A percentile compares a stretch with the other conserved stretches of the same genome.
Conservation (phyloP, 2,888 invertebrate genomes). For the Atrina japonica region DNA sequence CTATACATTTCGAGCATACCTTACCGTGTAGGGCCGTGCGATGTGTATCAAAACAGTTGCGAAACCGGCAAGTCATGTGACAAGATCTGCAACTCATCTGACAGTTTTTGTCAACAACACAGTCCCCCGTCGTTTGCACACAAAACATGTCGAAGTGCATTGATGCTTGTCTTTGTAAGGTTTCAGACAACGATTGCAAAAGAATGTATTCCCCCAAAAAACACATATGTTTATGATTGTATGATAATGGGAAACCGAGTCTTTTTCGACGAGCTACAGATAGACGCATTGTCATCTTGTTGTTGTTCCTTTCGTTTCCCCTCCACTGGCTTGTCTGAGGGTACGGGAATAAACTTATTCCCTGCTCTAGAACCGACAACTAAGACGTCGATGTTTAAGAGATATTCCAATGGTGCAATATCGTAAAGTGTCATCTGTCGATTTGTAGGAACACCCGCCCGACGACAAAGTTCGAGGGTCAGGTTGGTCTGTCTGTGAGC, state of each 20-base stretch:
- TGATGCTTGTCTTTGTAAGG: constrained; percentile 30
- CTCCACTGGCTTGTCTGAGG: background rate
- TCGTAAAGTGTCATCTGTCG: background rate
- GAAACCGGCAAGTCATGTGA: too few species aligned
- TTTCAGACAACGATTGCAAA: constrained; percentile 39
- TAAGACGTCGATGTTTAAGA: constrained; percentile 7
- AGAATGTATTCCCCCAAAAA: constrained; percentile 21
- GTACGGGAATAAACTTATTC: constrained; percentile 14
- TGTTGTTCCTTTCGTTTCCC: background rate
- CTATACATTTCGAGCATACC: constrained; percentile 19
- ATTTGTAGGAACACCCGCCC: background rate
- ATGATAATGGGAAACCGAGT: constrained; percentile 20
- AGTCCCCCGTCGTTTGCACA: constrained; percentile 20
- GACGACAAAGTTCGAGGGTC: background rate
- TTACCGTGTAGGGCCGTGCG: background rate
- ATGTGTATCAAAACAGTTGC: too few species aligned
- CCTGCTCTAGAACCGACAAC: constrained; percentile 17
- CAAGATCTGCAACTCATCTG: background rate
- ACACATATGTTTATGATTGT: constrained; percentile 24
- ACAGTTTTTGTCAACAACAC: background rate
- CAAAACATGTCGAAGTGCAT: constrained; percentile 32
- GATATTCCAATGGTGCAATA: constrained; percentile 3
- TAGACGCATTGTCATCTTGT: constrained; percentile 10
- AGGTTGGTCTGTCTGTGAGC: constrained; percentile 7
- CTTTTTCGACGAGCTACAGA: constrained; percentile 13